Base-by-base conservation (phyloP, 2,113 vertebrate genomes). In the Gorsachius goisagi region DNA sequence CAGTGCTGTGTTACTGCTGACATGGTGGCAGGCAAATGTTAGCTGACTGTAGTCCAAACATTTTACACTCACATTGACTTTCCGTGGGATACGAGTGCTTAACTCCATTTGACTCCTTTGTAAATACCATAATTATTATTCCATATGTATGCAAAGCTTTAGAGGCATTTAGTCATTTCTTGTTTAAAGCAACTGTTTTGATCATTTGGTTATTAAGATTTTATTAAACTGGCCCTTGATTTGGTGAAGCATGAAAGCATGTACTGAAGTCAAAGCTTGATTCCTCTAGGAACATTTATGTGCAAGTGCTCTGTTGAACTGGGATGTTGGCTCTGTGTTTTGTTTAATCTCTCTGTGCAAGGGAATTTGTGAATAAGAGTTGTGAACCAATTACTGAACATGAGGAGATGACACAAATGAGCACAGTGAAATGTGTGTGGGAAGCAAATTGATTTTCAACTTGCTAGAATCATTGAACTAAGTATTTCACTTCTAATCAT, bases 381-480 rank as follows among this genome's bases (percentile, higher is more conserved):
- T 95, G 73, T 49, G 66, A 91, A 79, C 30, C n/a, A 66, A 17
- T 89, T 91, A 45, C 72, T 67, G 47, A 71, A 49, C 62, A 74
- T 88, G 87, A 87, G 44, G 77, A 89, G 69, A 82, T 1, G 6
- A 76, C 44, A 79, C 16, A 91, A 94, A 92, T 23, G 45, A 91
- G 69, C 62, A 68, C 44, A 44, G 24, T 85, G 66, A 93, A 89
- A 94, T 62, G 69, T 56, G 28, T 64, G 50, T 64, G 84, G 91
- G 84, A 94, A 89, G 81, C 28, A 91, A 94, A 94, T 58, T 72
- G 80, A 68, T 91, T 95, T 94, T 85, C 62, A 58, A 4, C 73
- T 87, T 81, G 59, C 32, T 63, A 24, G 75, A 84, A 62, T 74
- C n/a, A 24, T 30, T 91, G 39, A 94, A 72, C 28, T 47, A 66